phyloP scores from a whole-genome alignment of 2,797 vertebrate species.

The Geotrypetes seraphini region DNA sequence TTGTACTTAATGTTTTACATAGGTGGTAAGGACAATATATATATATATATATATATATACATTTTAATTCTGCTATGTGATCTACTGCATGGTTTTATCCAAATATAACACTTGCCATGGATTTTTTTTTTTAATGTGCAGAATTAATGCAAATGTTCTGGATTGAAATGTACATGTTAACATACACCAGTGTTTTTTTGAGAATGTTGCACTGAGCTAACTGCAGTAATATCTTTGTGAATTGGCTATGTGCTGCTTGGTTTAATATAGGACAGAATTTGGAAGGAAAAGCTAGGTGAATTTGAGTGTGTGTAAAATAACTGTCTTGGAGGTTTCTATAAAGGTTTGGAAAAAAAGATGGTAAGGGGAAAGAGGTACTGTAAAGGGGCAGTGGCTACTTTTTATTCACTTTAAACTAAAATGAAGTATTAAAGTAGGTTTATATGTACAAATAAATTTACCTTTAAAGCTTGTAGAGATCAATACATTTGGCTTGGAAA shows the following conservation, averaged over 20 bases:
- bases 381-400: no score
- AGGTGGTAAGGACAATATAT: conserved; percentile 69
- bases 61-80: conserved; percentile 45
- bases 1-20: conserved; percentile 83
- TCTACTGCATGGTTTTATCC: conserved; percentile 46
- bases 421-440: no score
- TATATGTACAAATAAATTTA: no score
- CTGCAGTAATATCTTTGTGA: conserved; percentile 26
- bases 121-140: conserved; percentile 38
- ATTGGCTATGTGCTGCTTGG: conserved; percentile 20
- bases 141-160: conserved; percentile 38
- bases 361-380: no score
- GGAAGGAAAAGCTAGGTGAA: neutral
- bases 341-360: no score
- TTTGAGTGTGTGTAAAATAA: no score
- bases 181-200: conserved; percentile 62
- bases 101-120: conserved; percentile 29
- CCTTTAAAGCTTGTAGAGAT: no score
- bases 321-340: no score
- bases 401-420: no score
- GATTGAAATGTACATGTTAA: conserved; percentile 49
- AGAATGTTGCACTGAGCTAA: conserved; percentile 66
- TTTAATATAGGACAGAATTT: conserved; percentile 17
- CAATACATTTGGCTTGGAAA: no score
- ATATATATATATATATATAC: conserved; percentile 43